Base-by-base conservation (phyloP, 2,797 vertebrate genomes). In the Mus spretus region DNA sequence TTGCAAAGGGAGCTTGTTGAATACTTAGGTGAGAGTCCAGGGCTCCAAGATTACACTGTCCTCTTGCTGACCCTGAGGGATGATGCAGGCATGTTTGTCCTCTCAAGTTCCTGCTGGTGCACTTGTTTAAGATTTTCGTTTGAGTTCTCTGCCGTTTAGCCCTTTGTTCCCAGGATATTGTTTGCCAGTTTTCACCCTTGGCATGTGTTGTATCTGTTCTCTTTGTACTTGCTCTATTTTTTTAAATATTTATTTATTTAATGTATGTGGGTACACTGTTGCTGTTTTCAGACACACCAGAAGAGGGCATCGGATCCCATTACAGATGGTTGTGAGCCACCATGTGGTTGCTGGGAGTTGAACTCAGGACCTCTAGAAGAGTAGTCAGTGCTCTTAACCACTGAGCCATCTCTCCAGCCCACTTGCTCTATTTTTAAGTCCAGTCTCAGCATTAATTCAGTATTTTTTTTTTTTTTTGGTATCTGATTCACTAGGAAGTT, bases 181-280 rank as follows among this genome's bases (percentile, higher is more conserved):
- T 78, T 78, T 92, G 37, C 55, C 44, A 24, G 65, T 92, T 96
- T 40, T 74, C 31, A 82, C 55, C 24, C 82, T 87, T 93, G 47
- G 37, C 50, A 81, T 78, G 44, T 87, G 72, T 34, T 26, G 40
- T 13, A 24, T 90, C 65, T 74, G 50, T 8, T 17, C 13, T 47
- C 70, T 74, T 75, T 57, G 19, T 47, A 7, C 26, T 89, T 96
- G 26, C 20, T 87, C 19, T 50, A 11, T 61, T 55, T 55, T 17
- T 55, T 55, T 3, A 3, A 55, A 55, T 55, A 55, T 55, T 55
- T 55, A 55, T 55, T 55, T 55, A 17, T 55, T 55, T 55, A 15
- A 55, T 55, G 55, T 55, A 55, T 55, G 53, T 55, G 53, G 4
- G 53, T 55, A 55, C 55, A 55, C 55, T 55, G 55, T 55, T 55